A percentile compares a stretch with the other conserved stretches of the same genome.
Conservation (phyloP, 2,888 invertebrate species). For the Cheilosia grossa region DNA sequence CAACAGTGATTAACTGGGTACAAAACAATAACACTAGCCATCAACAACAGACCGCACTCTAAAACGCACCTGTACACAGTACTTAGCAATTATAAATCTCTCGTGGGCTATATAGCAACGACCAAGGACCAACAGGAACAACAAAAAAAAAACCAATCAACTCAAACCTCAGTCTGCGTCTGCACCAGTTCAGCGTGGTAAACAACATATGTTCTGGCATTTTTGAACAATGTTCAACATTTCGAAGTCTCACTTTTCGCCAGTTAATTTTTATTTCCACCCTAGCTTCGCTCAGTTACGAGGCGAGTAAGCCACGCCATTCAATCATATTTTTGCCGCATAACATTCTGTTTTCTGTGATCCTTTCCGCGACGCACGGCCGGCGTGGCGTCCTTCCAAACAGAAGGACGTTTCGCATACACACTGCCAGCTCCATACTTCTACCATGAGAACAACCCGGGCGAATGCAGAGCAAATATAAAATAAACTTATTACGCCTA, state of each 20-base stretch:
- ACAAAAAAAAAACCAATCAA: conserved; percentile 6
- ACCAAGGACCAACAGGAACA: not conserved
- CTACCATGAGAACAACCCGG: conserved; percentile 36
- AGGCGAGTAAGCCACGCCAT: conserved; percentile 13
- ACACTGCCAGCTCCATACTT: conserved; percentile 16
- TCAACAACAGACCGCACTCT: conserved; percentile 62
- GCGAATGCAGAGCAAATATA: conserved; percentile 70
- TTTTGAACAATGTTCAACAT: conserved; percentile 60
- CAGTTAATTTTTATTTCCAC: conserved; percentile 39
- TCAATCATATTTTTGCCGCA: conserved; percentile 62
- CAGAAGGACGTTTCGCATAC: not conserved
- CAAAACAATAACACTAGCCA: conserved; percentile 40
- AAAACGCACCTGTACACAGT: conserved; percentile 51
- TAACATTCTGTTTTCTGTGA: conserved; percentile 16
- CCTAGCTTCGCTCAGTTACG: conserved; percentile 12
- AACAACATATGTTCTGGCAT: conserved; percentile 64
- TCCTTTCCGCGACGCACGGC: conserved; percentile 43
- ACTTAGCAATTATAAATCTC: conserved; percentile 63
- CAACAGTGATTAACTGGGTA: conserved; percentile 39
- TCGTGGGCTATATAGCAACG: not conserved
- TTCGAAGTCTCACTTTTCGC: conserved; percentile 62
- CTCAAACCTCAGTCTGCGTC: not conserved
- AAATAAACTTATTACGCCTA: conserved; percentile 71
- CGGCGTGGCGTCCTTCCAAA: conserved; percentile 14
- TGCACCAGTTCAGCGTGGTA: conserved; percentile 28